A percentile compares a stretch with the other conserved stretches of the same genome.
Conservation (phyloP, 2,888 invertebrate genomes). For the Hyposoter dolosus region DNA sequence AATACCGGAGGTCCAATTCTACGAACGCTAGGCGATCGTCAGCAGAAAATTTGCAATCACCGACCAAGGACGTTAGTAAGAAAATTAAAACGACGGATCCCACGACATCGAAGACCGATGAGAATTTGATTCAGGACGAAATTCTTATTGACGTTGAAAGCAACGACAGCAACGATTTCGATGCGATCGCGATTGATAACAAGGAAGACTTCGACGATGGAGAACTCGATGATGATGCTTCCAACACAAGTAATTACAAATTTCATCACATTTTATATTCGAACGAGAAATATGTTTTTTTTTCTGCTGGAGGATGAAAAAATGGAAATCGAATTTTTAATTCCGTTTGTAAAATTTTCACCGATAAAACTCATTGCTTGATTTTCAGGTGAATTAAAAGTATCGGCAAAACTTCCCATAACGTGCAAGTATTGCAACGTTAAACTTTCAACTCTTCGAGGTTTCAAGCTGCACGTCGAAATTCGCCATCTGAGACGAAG, state of each 20-base stretch:
- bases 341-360: background rate
- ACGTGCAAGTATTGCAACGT: slow-evolving; percentile 80
- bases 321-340: background rate
- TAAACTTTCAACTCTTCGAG: slow-evolving; percentile 77
- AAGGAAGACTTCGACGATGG: slow-evolving; percentile 74
- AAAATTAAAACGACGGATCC: slow-evolving; percentile 64
- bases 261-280: background rate
- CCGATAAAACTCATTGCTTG: background rate
- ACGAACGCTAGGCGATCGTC: slow-evolving; percentile 44
- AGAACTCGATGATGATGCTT: slow-evolving; percentile 54
- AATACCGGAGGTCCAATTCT: slow-evolving; percentile 36
- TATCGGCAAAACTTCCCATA: slow-evolving; percentile 62
- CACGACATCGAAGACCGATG: slow-evolving; percentile 35
- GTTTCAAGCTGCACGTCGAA: slow-evolving; percentile 82
- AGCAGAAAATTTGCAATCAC: slow-evolving; percentile 53
- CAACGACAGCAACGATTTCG: slow-evolving; percentile 74
- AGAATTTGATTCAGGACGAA: slow-evolving; percentile 36
- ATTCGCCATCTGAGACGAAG: slow-evolving; percentile 79
- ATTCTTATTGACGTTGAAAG: slow-evolving; percentile 53
- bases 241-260: slow-evolving; percentile 68
- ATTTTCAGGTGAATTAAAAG: slow-evolving; percentile 49
- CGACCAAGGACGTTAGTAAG: slow-evolving; percentile 29
- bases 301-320: background rate
- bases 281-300: background rate
- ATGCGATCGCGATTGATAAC: slow-evolving; percentile 74